Evolutionary conservation across 2,888 invertebrate species (phyloP).

Genomic region (Scaptomyza polygonia): DNA sequence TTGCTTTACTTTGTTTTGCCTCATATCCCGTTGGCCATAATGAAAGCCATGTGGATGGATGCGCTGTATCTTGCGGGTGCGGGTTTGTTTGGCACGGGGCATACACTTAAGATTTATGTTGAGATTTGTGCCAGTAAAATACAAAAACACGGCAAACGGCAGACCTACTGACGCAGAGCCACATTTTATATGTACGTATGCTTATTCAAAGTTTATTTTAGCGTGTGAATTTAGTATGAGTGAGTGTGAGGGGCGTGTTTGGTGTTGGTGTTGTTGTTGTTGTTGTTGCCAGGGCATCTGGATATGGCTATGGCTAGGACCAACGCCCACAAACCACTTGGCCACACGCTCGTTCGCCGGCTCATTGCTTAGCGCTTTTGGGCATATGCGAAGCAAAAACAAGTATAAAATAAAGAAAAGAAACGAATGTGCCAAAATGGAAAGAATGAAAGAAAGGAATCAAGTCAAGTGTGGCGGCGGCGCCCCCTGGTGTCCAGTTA

Average conservation of each 20-base stretch:
- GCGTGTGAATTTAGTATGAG: constrained; percentile 36
- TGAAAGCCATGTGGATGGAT: constrained; percentile 38
- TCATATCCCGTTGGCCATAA: constrained; percentile 48
- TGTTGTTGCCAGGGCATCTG: constrained; percentile 25
- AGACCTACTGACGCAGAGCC: too few species aligned
- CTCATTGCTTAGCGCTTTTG: constrained; percentile 51
- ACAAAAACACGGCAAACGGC: constrained; percentile 49
- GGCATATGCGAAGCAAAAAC: constrained; percentile 42
- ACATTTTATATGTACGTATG: constrained; percentile 58
- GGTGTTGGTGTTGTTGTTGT: too few species aligned
- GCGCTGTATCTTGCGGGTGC: constrained; percentile 27
- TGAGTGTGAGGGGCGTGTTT: constrained; percentile 14
- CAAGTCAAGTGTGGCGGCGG: constrained; percentile 73
- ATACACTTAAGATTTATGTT: constrained; percentile 76
- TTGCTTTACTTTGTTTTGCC: constrained; percentile 39
- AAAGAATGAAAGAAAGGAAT: constrained; percentile 61
- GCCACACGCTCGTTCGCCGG: constrained; percentile 41
- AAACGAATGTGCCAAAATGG: constrained; percentile 43
- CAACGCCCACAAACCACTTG: constrained; percentile 59
- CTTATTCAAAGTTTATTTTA: constrained; percentile 78
- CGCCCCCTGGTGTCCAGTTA: constrained; percentile 65
- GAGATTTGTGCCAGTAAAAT: constrained; percentile 69
- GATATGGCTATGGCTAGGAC: constrained; percentile 26
- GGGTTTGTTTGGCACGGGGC: constrained; percentile 32
- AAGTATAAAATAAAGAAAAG: constrained; percentile 19